phyloP scores from a whole-genome alignment of 2,797 vertebrate species.

The Prionace glauca region DNA sequence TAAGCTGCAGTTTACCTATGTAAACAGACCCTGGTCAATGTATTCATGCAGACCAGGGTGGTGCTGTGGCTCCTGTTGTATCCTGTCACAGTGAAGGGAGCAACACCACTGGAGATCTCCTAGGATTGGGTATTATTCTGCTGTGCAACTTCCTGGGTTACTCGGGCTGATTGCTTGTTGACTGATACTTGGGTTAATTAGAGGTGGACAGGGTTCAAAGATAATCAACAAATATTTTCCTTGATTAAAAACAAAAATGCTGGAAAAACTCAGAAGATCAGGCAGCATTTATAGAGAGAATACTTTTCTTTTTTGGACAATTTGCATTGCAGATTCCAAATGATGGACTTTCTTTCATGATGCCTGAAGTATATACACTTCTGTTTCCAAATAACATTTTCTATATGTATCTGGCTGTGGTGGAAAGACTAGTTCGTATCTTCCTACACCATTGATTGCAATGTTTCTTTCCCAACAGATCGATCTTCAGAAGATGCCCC shows the following conservation, averaged over 20 bases:
- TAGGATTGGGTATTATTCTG: background rate
- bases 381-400: background rate
- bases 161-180: background rate
- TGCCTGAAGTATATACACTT: background rate
- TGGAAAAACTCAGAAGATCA: no score
- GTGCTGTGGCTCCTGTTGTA: background rate
- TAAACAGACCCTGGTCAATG: background rate
- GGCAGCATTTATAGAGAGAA: no score
- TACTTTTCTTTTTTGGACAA: background rate
- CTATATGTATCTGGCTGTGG: background rate
- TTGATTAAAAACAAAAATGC: no score
- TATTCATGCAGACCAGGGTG: background rate
- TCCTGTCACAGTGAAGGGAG: background rate
- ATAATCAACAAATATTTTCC: background rate
- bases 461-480: conserved; percentile 61
- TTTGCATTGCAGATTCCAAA: background rate
- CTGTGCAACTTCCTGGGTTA: background rate
- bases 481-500: conserved; percentile 96
- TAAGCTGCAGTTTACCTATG: background rate
- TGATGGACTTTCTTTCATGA: background rate
- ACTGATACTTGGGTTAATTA: background rate
- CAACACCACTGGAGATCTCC: background rate
- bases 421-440: background rate
- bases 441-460: background rate
- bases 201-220: background rate